Conservation (phyloP, 2,888 invertebrate species). For the Nasonia oneida region DNA sequence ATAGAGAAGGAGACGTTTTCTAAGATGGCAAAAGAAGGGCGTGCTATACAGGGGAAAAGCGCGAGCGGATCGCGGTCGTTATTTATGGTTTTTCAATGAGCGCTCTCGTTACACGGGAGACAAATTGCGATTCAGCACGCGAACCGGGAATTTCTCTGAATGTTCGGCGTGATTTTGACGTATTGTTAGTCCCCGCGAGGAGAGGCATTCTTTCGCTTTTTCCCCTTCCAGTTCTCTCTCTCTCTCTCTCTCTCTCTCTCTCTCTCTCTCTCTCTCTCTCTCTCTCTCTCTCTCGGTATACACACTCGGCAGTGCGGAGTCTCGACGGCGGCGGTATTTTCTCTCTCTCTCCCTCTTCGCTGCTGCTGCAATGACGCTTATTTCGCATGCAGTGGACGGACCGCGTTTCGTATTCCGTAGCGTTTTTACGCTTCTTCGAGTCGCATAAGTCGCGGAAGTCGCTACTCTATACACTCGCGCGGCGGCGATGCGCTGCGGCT, state of each 20-base stretch:
- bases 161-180: conserved; percentile 64
- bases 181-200: conserved; percentile 59
- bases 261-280: background rate
- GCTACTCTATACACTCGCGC: background rate
- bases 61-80: conserved; percentile 21
- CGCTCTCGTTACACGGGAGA: conserved; percentile 55
- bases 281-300: background rate
- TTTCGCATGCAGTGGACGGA: conserved; percentile 62
- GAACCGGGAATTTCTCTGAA: conserved; percentile 57
- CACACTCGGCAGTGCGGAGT: background rate
- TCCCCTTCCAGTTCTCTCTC: background rate
- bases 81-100: conserved; percentile 62
- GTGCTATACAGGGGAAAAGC: conserved; percentile 41
- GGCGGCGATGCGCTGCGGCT: conserved; percentile 30
- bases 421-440: conserved; percentile 56
- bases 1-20: conserved; percentile 8
- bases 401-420: conserved; percentile 62
- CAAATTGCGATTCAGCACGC: conserved; percentile 62
- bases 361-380: conserved; percentile 53
- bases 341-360: conserved; percentile 38
- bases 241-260: conserved; percentile 1
- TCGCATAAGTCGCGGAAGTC: conserved; percentile 63
- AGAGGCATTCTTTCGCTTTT: conserved; percentile 40
- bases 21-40: background rate
- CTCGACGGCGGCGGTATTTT: conserved; percentile 45